Evolutionary conservation across 2,113 vertebrate species (phyloP).

Genomic region (Corapipo altera): DNA sequence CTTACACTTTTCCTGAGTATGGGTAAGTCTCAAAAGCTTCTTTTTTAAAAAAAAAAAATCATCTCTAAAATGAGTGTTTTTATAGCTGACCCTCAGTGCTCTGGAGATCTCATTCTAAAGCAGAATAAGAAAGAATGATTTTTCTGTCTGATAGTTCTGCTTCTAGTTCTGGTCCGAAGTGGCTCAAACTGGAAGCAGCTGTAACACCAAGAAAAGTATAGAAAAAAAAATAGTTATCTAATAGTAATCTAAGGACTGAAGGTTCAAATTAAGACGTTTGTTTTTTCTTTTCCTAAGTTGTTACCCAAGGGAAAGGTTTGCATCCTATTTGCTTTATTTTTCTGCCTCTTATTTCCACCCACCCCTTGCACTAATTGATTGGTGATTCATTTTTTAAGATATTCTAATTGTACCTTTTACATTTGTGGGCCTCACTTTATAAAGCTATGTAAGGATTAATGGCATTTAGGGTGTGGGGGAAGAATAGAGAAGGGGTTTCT

Average conservation of each 20-base stretch:
- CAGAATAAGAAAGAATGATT: constrained; percentile 1
- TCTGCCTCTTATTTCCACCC: neutral
- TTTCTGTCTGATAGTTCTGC: neutral
- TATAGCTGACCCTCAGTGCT: constrained; percentile 21
- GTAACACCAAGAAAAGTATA: neutral
- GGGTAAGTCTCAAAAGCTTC: neutral
- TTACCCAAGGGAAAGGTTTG: neutral
- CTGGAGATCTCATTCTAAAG: constrained; percentile 26
- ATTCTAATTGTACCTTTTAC: neutral
- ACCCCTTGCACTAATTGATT: neutral
- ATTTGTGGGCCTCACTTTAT: neutral
- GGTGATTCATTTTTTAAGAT: neutral
- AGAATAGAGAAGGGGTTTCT: neutral
- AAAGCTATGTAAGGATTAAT: neutral
- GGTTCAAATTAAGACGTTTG: neutral
- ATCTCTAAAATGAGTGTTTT: neutral
- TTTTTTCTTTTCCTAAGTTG: neutral
- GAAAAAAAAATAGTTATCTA: neutral
- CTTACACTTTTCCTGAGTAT: neutral
- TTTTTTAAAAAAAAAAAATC: neutral
- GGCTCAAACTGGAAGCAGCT: constrained; percentile 46
- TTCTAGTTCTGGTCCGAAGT: constrained; percentile 7
- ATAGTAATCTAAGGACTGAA: neutral
- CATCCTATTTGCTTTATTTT: neutral
- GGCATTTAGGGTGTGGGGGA: neutral